These are phyloP conservation scores for Blomia tropicalis DNA, from an alignment of 2,888 invertebrate genomes.

Conservation along the genomic window DNA sequence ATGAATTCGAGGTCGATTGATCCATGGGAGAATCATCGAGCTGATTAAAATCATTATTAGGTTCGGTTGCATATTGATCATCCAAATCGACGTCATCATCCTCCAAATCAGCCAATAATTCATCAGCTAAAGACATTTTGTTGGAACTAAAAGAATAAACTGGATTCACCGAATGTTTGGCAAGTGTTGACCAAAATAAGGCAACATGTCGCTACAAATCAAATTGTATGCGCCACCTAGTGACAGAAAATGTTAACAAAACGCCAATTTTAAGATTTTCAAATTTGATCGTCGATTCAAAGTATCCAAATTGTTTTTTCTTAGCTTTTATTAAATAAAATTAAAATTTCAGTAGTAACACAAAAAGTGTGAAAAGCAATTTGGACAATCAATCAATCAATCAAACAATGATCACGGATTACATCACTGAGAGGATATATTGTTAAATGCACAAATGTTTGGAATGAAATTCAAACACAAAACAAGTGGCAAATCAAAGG, in stretches of 20 bases:
- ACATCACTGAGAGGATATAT: too few species aligned
- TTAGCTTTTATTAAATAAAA: constrained; percentile 5
- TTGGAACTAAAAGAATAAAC: neutral
- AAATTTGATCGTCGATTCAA: neutral
- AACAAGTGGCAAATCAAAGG: neutral
- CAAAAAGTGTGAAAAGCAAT: too few species aligned
- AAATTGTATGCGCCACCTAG: too few species aligned
- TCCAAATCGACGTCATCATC: constrained; percentile 58
- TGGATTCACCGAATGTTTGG: neutral
- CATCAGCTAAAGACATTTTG: constrained; percentile 89
- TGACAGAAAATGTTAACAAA: too few species aligned
- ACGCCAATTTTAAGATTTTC: neutral
- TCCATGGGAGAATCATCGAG: constrained; percentile 37
- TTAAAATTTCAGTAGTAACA: too few species aligned
- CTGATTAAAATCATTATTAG: too few species aligned
- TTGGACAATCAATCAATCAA: too few species aligned
- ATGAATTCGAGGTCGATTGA: constrained; percentile 37
- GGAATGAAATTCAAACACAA: neutral
- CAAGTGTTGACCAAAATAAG: too few species aligned
- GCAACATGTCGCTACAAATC: too few species aligned
- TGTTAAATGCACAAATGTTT: too few species aligned
- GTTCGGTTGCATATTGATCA: constrained; percentile 35
- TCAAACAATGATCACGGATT: too few species aligned
- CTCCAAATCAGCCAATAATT: constrained; percentile 90
- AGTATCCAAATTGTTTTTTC: neutral